Evolutionary conservation across 2,113 vertebrate genomes (phyloP).

Genomic region (Channa maculata): DNA sequence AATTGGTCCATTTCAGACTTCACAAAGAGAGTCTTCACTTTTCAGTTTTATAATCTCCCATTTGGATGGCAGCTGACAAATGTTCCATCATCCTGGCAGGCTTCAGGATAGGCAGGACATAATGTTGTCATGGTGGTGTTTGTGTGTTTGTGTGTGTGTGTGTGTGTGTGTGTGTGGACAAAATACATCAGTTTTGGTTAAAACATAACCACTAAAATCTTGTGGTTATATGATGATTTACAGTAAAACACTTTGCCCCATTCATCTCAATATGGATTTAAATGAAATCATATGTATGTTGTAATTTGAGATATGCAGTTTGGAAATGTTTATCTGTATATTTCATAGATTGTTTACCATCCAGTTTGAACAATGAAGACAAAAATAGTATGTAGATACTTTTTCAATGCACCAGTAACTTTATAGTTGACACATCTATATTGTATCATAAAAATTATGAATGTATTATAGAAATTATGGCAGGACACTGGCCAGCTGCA

Average conservation of each 20-base stretch:
- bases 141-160: too few relatives aligned
- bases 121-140: conserved; percentile 22
- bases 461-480: neutral
- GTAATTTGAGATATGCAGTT: too few relatives aligned
- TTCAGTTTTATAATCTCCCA: conserved; percentile 27
- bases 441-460: neutral
- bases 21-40: conserved; percentile 2
- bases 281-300: too few relatives aligned
- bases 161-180: conserved; percentile 11
- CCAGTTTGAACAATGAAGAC: too few relatives aligned
- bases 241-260: too few relatives aligned
- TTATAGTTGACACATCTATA: neutral
- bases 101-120: conserved; percentile 34
- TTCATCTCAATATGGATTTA: too few relatives aligned
- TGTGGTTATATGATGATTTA: too few relatives aligned
- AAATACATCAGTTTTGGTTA: conserved; percentile 5
- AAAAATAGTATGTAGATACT: too few relatives aligned
- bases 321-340: too few relatives aligned
- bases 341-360: too few relatives aligned
- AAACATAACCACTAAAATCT: neutral
- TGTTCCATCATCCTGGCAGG: conserved; percentile 42
- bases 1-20: neutral
- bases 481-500: neutral
- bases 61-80: conserved; percentile 61
- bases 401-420: too few relatives aligned